Base-by-base conservation (phyloP, 2,797 vertebrate species). In the Enteromius fasciolatus region DNA sequence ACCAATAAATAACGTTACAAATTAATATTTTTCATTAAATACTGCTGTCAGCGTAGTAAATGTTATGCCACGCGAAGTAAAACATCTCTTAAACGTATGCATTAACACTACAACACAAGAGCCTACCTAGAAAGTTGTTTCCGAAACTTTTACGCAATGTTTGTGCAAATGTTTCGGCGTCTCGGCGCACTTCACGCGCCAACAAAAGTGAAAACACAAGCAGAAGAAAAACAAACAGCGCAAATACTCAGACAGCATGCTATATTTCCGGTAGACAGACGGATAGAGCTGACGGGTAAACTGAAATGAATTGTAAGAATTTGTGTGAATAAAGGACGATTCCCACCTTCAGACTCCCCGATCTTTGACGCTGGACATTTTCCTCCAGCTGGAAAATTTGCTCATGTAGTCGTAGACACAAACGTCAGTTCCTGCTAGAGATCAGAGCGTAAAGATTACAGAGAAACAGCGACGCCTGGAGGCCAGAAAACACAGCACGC, bases 391-490 rank as follows among this genome's bases (percentile, higher is more conserved):
- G 92, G 92, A 92, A 87, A 92, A 92, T 91, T 86, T 88, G 91
- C 93, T 93, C 91, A 86, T 92, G 88, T 86, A 91, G 90, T 93
- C 90, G 86, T 84, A 79, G 87, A 89, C 76, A 82, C 84, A 85
- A 94, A 83, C 95, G 95, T 95, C 94, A 95, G 91, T 94, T 95
- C 95, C 95, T 93, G 94, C 94, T 81, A 72, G 80, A 84, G 31
- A 39, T 8, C 36, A n/a, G 70, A 63, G 28, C 17, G n/a, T 17
- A 39, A 39, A 44, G 23, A 73, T 75, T 18, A 44, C 25, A 23
- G 82, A 7, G 72, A 64, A 80, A 85, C 80, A 86, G 54, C 79
- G 84, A 18, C 82, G 44, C 44, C 0, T 4, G 64, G 18, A 3
- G 66, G 28, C 0, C 54, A 63, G 15, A 70, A 41, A 20, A 50